Evolutionary conservation across 2,888 invertebrate species (phyloP).

Genomic region (Archips crataeganus): DNA sequence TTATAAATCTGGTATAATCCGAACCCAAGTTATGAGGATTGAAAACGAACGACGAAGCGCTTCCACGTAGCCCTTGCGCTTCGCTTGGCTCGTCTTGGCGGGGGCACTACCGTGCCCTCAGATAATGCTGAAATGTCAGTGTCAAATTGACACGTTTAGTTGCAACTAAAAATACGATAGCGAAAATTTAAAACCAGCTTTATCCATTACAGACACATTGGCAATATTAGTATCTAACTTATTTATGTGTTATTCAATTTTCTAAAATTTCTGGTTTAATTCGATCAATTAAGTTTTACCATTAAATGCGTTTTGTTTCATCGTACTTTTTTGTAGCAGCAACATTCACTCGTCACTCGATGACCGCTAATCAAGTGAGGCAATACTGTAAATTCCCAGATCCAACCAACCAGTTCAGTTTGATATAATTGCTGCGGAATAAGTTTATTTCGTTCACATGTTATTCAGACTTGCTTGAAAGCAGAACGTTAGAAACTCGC

Average conservation of each 20-base stretch:
- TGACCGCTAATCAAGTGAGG: background rate
- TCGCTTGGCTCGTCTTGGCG: no score
- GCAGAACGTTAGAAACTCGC: constrained; percentile 10
- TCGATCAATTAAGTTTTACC: background rate
- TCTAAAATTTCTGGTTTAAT: background rate
- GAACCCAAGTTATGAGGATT: no score
- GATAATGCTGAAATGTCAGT: background rate
- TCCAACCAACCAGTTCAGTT: background rate
- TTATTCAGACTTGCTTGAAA: constrained; percentile 6
- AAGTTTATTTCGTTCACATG: background rate
- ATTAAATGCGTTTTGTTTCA: constrained; percentile 1
- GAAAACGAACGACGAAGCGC: no score
- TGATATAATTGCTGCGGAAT: constrained; percentile 10
- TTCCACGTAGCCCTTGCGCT: no score
- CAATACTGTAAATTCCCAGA: constrained; percentile 12
- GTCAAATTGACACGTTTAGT: background rate
- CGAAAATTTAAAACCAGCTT: no score
- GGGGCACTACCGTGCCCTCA: no score
- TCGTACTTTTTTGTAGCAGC: background rate
- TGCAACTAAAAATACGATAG: no score
- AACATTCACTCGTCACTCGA: background rate
- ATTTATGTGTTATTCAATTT: background rate
- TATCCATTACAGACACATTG: no score
- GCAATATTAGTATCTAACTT: no score
- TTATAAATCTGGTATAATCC: no score